Percentiles rank a stretch among this genome's conserved stretches.
phyloP scores from a whole-genome alignment of 1,140 invertebrate genomes.

The Euura saliciscinereae region DNA sequence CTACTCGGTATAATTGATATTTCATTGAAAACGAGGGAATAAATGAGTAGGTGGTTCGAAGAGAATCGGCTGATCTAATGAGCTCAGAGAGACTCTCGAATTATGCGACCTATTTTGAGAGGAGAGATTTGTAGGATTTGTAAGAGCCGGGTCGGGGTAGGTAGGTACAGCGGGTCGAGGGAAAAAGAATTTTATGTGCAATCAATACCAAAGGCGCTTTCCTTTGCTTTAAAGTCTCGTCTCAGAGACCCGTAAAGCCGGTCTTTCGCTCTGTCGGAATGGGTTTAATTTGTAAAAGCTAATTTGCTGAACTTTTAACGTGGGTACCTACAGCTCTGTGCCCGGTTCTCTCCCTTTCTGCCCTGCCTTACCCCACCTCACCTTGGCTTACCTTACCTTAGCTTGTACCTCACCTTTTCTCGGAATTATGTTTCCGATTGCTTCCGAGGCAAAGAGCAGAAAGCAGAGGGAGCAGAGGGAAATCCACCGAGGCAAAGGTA shows the following conservation, averaged over 20 bases:
- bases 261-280: constrained; percentile 22
- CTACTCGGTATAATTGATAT: too few relatives aligned
- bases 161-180: neutral
- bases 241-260: constrained; percentile 32
- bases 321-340: constrained; percentile 27
- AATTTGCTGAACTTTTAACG: constrained; percentile 54
- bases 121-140: neutral
- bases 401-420: neutral
- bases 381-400: neutral
- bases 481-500: neutral
- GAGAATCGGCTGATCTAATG: neutral
- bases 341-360: too few relatives aligned
- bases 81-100: neutral
- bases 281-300: constrained; percentile 56
- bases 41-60: neutral
- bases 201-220: neutral
- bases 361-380: neutral
- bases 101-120: neutral
- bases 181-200: constrained; percentile 6
- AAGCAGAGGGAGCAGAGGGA: neutral
- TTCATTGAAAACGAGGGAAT: too few relatives aligned
- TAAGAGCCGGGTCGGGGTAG: neutral
- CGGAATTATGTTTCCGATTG: constrained; percentile 34
- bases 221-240: constrained; percentile 3
- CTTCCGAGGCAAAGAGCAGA: constrained; percentile 5